Evolutionary conservation across 2,888 invertebrate species (phyloP).

Genomic region (Drosophila mercatorum): DNA sequence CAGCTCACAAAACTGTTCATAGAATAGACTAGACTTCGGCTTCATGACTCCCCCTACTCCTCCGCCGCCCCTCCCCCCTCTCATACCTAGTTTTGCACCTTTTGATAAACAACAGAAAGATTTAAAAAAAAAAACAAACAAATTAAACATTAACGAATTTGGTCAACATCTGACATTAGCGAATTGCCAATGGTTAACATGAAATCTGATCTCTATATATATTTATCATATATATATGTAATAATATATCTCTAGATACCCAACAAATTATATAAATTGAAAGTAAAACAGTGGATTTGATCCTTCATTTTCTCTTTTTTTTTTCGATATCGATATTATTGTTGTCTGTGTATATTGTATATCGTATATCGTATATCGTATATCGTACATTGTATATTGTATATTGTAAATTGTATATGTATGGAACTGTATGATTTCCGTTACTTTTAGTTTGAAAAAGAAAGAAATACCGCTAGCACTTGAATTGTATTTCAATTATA

Average conservation of each 20-base stretch:
- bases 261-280: constrained; percentile 76
- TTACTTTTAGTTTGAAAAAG: constrained; percentile 14
- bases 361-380: constrained; percentile 55
- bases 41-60: constrained; percentile 26
- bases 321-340: constrained; percentile 62
- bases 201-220: constrained; percentile 8
- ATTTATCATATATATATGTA: constrained; percentile 6
- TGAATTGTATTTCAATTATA: constrained; percentile 28
- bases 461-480: constrained; percentile 32
- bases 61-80: background rate
- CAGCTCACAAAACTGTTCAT: constrained; percentile 14
- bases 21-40: constrained; percentile 23
- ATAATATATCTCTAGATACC: constrained; percentile 18
- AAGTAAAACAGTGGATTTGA: constrained; percentile 85
- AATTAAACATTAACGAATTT: constrained; percentile 13
- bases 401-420: constrained; percentile 57
- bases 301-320: constrained; percentile 80
- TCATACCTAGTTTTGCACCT: constrained; percentile 16
- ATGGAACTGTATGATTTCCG: constrained; percentile 43
- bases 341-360: constrained; percentile 58
- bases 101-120: background rate
- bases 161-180: constrained; percentile 34
- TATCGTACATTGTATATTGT: constrained; percentile 57
- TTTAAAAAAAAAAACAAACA: background rate
- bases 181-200: constrained; percentile 48